Conservation (phyloP, 2,797 vertebrate species). For the Oreochromis mossambicus region DNA sequence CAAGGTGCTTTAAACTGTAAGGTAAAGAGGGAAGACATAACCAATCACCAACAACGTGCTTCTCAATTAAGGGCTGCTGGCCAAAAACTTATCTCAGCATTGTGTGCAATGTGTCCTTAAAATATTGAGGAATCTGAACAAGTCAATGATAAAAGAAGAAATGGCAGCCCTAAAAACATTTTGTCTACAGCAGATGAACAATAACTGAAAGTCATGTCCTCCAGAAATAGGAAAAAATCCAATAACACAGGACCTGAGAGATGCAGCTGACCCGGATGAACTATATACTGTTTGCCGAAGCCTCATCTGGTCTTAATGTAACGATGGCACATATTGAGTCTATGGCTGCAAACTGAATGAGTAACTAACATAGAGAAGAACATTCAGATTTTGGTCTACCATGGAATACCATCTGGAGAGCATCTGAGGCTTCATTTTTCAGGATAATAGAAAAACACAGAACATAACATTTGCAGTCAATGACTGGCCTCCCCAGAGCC, state of each 20-base stretch:
- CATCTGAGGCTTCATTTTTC: too few species aligned
- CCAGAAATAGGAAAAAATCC: neutral
- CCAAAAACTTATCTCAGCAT: neutral
- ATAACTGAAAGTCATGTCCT: neutral
- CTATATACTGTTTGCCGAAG: neutral
- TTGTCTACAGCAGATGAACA: neutral
- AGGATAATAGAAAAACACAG: too few species aligned
- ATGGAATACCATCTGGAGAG: too few species aligned
- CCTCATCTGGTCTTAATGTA: neutral
- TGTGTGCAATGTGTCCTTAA: neutral
- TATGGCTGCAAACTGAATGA: neutral
- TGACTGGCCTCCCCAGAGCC: too few species aligned
- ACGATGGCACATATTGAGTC: neutral
- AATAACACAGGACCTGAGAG: neutral
- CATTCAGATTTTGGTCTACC: too few species aligned
- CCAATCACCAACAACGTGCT: neutral
- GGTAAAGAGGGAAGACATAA: neutral
- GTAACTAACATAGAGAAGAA: too few species aligned
- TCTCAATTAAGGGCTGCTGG: neutral
- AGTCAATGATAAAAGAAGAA: neutral
- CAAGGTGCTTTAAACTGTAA: neutral
- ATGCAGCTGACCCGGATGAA: neutral
- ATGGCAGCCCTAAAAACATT: rapidly evolving
- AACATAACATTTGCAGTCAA: too few species aligned
- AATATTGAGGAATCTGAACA: neutral